Evolutionary conservation across 2,113 vertebrate genomes (phyloP).

Genomic region (Aldabrachelys gigantea): DNA sequence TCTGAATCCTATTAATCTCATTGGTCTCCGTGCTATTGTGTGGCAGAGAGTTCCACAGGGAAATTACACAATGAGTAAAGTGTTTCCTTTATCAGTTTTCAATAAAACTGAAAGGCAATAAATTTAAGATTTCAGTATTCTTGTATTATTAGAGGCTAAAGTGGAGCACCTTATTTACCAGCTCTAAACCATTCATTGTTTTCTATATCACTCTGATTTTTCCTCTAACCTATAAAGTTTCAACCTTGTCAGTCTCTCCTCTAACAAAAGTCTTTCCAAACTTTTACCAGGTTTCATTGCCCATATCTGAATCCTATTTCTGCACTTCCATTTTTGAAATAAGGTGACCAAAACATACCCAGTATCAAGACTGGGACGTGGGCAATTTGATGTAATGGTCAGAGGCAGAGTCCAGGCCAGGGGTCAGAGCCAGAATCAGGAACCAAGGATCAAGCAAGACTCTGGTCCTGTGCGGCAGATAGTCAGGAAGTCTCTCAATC

Average conservation of each 20-base stretch:
- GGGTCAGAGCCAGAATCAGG: too few species aligned
- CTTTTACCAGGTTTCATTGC: not conserved
- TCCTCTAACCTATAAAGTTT: not conserved
- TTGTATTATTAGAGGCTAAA: constrained; percentile 43
- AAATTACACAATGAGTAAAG: constrained; percentile 23
- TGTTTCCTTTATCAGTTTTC: constrained; percentile 54
- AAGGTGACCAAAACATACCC: not conserved
- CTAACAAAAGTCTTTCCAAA: not conserved
- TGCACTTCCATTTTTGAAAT: not conserved
- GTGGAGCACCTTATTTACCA: constrained; percentile 22
- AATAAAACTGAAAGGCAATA: not conserved
- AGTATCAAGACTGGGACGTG: not conserved
- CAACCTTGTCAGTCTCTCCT: not conserved
- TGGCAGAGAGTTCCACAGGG: constrained; percentile 25
- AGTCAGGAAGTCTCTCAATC: not conserved
- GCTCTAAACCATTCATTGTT: not conserved
- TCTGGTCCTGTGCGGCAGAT: not conserved
- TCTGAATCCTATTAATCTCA: constrained; percentile 45
- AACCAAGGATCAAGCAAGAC: not conserved
- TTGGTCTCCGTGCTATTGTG: constrained; percentile 15
- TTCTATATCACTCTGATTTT: not conserved
- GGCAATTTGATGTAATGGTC: not conserved
- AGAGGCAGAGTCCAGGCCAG: not conserved
- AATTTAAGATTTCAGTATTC: not conserved
- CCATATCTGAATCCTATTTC: not conserved